A percentile compares a stretch with the other conserved stretches of the same genome.
Evolutionary conservation across 2,888 invertebrate species (phyloP).

Genomic region (Orgyia antiqua): DNA sequence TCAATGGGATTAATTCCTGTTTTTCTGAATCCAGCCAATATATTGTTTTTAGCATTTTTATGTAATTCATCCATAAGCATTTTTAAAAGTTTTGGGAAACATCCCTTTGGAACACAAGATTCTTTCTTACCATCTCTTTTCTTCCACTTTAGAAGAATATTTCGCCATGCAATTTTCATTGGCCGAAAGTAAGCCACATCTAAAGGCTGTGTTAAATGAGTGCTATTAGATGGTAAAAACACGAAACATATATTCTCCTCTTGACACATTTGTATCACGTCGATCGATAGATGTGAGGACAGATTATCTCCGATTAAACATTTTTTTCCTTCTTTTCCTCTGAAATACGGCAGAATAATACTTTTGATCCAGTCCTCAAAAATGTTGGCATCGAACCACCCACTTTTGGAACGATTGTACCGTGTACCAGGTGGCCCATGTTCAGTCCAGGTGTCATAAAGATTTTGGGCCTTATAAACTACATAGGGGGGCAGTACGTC

Average conservation of each 20-base stretch:
- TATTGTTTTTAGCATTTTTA: too few relatives aligned
- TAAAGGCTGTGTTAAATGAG: slow-evolving; percentile 4
- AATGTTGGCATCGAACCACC: slow-evolving; percentile 36
- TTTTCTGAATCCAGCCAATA: too few relatives aligned
- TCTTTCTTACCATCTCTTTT: too few relatives aligned
- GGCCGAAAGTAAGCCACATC: slow-evolving; percentile 3
- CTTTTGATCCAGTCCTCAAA: slow-evolving; percentile 39
- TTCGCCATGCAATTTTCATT: slow-evolving; percentile 2
- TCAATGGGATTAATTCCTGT: too few relatives aligned
- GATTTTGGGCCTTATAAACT: slow-evolving; percentile 41
- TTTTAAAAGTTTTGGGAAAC: too few relatives aligned
- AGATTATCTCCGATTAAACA: slow-evolving; percentile 45
- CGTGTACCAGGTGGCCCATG: slow-evolving; percentile 27
- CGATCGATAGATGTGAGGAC: slow-evolving; percentile 17
- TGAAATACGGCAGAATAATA: slow-evolving; percentile 21
- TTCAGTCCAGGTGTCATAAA: slow-evolving; percentile 40
- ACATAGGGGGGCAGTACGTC: slow-evolving; percentile 39
- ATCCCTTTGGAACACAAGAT: too few relatives aligned
- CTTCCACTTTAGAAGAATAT: slow-evolving; percentile 2
- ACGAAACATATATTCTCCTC: slow-evolving; percentile 1
- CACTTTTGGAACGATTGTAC: slow-evolving; percentile 41
- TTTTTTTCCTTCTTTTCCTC: slow-evolving; percentile 27
- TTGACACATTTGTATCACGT: slow-evolving; percentile 3
- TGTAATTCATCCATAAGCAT: too few relatives aligned
- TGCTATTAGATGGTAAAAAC: slow-evolving; percentile 1